These are phyloP conservation scores for Uria aalge DNA, from an alignment of 2,113 vertebrate genomes.

Conservation along the genomic window DNA sequence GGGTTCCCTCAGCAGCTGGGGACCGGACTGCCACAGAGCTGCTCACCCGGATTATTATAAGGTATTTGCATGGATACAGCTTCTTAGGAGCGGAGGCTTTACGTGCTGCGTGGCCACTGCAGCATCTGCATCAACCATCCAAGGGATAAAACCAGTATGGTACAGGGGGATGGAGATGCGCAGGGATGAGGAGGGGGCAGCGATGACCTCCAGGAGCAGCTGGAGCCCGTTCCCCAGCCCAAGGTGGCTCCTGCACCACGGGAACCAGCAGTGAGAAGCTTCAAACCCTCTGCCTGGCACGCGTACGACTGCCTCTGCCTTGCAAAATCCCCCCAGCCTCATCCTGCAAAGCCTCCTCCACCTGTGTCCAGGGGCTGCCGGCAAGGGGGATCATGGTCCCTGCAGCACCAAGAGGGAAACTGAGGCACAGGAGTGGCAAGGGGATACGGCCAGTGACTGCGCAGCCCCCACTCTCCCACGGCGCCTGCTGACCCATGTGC, in stretches of 20 bases:
- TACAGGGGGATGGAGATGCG: not conserved
- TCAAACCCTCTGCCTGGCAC: not conserved
- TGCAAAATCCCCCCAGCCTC: not conserved
- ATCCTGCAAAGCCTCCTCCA: not conserved
- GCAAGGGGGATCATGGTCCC: not conserved
- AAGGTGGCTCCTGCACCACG: not conserved
- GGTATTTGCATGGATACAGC: not conserved
- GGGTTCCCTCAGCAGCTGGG: not conserved
- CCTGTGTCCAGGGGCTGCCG: rapidly evolving
- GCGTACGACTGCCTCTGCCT: not conserved
- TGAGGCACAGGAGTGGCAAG: rapidly evolving
- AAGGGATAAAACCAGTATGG: rapidly evolving
- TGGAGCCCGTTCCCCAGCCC: not conserved
- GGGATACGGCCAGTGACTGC: not conserved
- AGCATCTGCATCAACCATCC: not conserved
- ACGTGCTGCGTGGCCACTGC: rapidly evolving
- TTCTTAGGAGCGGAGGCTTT: rapidly evolving
- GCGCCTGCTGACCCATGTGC: not conserved
- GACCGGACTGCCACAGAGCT: rapidly evolving
- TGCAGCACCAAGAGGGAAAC: not conserved
- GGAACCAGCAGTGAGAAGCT: not conserved
- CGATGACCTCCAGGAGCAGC: not conserved
- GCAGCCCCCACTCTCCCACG: not conserved
- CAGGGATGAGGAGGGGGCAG: not conserved
- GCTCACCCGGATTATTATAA: not conserved